Base-by-base conservation (phyloP, 2,113 vertebrate species). In the Carassius carassius region DNA sequence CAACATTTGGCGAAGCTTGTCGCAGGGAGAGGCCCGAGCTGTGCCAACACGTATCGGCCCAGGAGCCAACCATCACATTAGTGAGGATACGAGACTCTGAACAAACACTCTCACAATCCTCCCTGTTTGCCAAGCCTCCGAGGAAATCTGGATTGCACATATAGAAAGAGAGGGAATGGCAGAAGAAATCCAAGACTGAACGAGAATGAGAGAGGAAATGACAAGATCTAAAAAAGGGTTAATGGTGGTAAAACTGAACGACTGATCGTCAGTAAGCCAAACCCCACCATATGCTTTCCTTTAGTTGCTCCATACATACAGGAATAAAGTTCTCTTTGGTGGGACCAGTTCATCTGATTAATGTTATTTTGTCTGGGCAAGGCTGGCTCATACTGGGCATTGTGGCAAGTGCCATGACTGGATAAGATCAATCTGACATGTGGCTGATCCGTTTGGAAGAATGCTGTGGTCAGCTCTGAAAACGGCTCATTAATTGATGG, bases 31-130 rank as follows among this genome's bases (percentile, higher is more conserved):
- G 77, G 67, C 78, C 49, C 8, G 19, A 79, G 44, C 60, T 41
- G 51, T 77, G 83, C 73, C 83, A 87, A 72, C 87, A 85, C 83
- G 86, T 86, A 86, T 84, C 70, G 41, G 86, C 23, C 16, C 19
- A 41, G 69, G 65, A 49, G 86, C 90, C 89, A 88, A 88, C 81
- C 78, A 82, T 73, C 65, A 83, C 82, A 86, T 85, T 78, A 63
- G 78, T 82, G 60, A 86, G 72, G 70, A 73, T 84, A 67, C 70
- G 77, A 86, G 51, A 77, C 84, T 85, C 82, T 69, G 85, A 51
- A 70, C 63, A 74, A 86, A 87, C n/a, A 86, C 54, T 81, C 82
- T 56, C 73, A 78, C 81, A 75, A 56, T 23, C 49, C 2, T 56
- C n/a, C 16, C 72, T 73, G 60, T 74, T 73, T 23, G 37, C 58